Evolutionary conservation across 2,888 invertebrate genomes (phyloP), one percentile per base, ranked within the genome.

Genomic region (Prionchulus punctatus): DNA sequence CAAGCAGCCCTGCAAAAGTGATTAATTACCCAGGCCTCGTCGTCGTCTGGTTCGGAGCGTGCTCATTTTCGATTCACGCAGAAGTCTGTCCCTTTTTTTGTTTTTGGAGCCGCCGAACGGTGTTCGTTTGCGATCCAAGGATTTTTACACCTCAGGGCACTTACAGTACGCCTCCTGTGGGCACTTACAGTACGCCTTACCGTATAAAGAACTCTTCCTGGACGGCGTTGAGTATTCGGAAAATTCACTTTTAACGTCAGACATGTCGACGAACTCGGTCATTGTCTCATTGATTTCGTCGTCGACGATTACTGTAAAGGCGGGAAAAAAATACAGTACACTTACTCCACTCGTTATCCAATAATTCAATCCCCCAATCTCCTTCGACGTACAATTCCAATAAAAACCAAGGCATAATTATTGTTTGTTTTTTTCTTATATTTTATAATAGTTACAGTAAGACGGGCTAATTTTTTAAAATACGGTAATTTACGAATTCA

Each of bases 311-410:
- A 61, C 66, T 64, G 62, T 15, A 65, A 61, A 26, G 21, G 2
- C n/a, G 12, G 27, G 12, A 42, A 30, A 36, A 52, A 4, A 30
- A 7, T 30, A 15, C 30, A 43, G 53, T 54, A 58, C 49, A 31
- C 68, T 67, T 64, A 69, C 69, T 64, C 69, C 69, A 69, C 49
- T 66, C 62, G 25, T 67, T 68, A 59, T 70, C 69, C 59, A 69
- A 68, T 58, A 69, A 65, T 61, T 69, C 69, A 47, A 69, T 62
- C 50, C 69, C 69, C 57, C 69, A 69, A 57, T 69, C 67, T 56
- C 67, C 69, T 59, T 67, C 61, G 30, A 68, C 69, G 55, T 62
- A 61, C 58, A 69, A 61, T 59, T 69, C 69, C 58, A 69, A 66
- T 52, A 69, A 62, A 61, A 65, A 69, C 57, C 51, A 50, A n/a